A percentile compares a stretch with the other conserved stretches of the same genome.
Evolutionary conservation across 2,888 invertebrate species (phyloP).

Genomic region (Listrodromus nycthemerus): DNA sequence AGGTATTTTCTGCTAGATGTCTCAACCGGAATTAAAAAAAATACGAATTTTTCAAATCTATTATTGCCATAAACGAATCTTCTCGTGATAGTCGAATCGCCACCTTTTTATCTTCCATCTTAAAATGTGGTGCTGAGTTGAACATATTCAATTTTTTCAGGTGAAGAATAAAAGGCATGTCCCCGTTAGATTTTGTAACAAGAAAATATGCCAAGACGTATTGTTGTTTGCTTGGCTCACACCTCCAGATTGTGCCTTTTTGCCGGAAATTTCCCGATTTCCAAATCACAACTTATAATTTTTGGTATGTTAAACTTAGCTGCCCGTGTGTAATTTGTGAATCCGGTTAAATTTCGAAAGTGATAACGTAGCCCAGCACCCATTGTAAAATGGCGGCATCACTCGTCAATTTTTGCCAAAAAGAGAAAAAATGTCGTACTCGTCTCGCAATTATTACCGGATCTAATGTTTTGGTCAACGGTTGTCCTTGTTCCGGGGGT

Average conservation of each 20-base stretch:
- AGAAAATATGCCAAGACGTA: constrained; percentile 46
- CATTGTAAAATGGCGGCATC: constrained; percentile 47
- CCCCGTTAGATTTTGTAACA: constrained; percentile 2
- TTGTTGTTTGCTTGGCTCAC: constrained; percentile 5
- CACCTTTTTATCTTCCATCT: constrained; percentile 18
- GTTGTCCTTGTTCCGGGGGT: constrained; percentile 51
- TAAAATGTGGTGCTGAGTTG: constrained; percentile 28
- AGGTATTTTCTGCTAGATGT: constrained; percentile 27
- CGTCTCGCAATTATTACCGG: constrained; percentile 52
- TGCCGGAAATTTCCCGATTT: constrained; percentile 19
- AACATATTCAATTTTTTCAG: constrained; percentile 15
- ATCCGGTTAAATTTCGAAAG: constrained; percentile 28
- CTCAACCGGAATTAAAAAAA: constrained; percentile 43
- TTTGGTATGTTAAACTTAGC: constrained; percentile 15
- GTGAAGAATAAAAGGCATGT: constrained; percentile 28
- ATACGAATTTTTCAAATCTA: constrained; percentile 42
- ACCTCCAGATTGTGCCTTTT: constrained; percentile 45
- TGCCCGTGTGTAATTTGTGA: neutral
- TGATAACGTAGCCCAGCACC: constrained; percentile 38
- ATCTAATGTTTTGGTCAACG: constrained; percentile 52
- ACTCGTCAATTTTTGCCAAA: constrained; percentile 45
- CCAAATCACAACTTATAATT: constrained; percentile 41
- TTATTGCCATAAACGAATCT: constrained; percentile 22
- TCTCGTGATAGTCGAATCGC: constrained; percentile 23
- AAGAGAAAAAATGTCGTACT: constrained; percentile 23